Evolutionary conservation across 2,888 invertebrate species (phyloP).

Genomic region (Eudasyphora cyanicolor): DNA sequence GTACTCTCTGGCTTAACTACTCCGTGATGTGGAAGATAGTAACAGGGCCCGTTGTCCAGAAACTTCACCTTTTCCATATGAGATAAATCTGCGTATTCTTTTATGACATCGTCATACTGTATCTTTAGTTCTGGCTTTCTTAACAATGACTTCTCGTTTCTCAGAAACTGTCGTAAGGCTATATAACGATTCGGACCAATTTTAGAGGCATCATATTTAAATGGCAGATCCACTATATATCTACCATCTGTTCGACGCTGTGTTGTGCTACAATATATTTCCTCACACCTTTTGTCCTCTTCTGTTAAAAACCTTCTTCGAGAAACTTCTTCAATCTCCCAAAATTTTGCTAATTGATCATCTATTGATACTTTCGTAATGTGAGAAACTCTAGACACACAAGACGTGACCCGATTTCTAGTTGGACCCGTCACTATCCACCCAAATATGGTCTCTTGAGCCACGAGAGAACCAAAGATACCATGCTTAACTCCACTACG

Average conservation of each 20-base stretch:
- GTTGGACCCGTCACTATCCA: slow-evolving; percentile 19
- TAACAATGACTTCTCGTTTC: slow-evolving; percentile 25
- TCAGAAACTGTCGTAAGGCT: slow-evolving; percentile 8
- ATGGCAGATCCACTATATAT: slow-evolving; percentile 8
- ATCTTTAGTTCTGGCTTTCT: too few relatives aligned
- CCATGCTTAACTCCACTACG: neutral
- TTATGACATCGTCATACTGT: slow-evolving; percentile 1
- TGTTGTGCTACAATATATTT: neutral
- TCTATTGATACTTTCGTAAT: neutral
- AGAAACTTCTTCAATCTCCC: slow-evolving; percentile 39
- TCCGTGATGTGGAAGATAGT: neutral
- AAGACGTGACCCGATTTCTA: neutral
- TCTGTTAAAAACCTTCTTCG: slow-evolving; percentile 8
- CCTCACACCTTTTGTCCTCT: slow-evolving; percentile 5
- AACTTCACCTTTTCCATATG: neutral
- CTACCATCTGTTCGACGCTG: neutral
- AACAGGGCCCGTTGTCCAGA: neutral
- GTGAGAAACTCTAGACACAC: neutral
- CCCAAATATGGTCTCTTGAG: too few relatives aligned
- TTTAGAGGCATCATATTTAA: neutral
- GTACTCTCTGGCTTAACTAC: too few relatives aligned
- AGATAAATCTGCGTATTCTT: neutral
- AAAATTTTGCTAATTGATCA: slow-evolving; percentile 3
- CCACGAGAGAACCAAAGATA: neutral
- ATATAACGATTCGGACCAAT: neutral